Percentiles rank a stretch among this genome's conserved stretches.
Evolutionary conservation across 2,888 invertebrate species (phyloP).

Genomic region (Druceiella hillmani): DNA sequence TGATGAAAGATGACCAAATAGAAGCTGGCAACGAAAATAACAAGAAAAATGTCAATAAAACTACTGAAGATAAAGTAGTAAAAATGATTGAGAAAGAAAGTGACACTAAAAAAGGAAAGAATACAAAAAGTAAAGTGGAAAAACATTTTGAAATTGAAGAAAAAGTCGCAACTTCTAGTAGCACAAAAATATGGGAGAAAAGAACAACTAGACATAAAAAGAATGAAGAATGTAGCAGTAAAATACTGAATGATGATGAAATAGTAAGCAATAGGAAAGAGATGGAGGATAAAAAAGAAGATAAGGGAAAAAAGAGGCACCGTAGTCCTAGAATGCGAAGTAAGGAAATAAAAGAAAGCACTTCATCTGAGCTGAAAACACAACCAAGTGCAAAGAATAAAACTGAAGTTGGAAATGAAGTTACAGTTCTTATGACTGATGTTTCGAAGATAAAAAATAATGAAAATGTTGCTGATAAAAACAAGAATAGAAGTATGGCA

Average conservation of each 20-base stretch:
- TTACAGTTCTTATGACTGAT: too few relatives aligned
- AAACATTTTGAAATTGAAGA: slow-evolving; percentile 8
- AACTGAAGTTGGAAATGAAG: too few relatives aligned
- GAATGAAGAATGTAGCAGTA: slow-evolving; percentile 7
- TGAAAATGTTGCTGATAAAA: too few relatives aligned
- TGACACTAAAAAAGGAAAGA: slow-evolving; percentile 6
- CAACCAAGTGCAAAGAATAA: neutral
- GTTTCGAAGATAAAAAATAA: too few relatives aligned
- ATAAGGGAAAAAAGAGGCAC: slow-evolving; percentile 15
- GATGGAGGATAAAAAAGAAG: slow-evolving; percentile 17
- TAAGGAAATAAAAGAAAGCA: slow-evolving; percentile 3
- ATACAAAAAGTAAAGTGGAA: slow-evolving; percentile 11
- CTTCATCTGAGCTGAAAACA: too few relatives aligned
- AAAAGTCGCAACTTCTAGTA: slow-evolving; percentile 10
- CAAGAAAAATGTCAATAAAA: too few relatives aligned
- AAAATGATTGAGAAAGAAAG: slow-evolving; percentile 22
- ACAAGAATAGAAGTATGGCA: too few relatives aligned
- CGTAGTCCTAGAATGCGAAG: slow-evolving; percentile 4
- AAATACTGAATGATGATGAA: slow-evolving; percentile 15
- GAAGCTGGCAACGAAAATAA: too few relatives aligned
- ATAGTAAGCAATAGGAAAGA: slow-evolving; percentile 1
- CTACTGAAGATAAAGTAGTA: too few relatives aligned
- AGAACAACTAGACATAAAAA: slow-evolving; percentile 2
- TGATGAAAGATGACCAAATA: too few relatives aligned
- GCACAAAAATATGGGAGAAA: slow-evolving; percentile 6